A percentile compares a stretch with the other conserved stretches of the same genome.
phyloP scores from a whole-genome alignment of 1,140 invertebrate species.

The Aphidius gifuensis region DNA sequence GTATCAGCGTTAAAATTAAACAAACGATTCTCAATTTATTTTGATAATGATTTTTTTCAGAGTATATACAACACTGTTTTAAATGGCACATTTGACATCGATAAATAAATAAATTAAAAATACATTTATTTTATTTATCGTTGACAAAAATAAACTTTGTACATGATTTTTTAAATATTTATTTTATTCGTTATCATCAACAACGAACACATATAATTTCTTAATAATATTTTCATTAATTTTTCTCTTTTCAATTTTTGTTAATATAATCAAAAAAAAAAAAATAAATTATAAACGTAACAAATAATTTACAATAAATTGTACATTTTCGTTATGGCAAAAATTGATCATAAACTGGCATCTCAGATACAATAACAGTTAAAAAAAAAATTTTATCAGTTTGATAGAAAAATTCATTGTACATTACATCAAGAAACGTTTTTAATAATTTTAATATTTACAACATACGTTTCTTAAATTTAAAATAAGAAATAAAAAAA shows the following conservation, averaged over 20 bases:
- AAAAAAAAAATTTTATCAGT: neutral
- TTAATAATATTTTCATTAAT: slow-evolving; percentile 10
- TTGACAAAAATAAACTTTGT: slow-evolving; percentile 46
- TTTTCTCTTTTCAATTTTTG: neutral
- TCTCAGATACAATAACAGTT: too few species aligned
- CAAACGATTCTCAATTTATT: slow-evolving; percentile 17
- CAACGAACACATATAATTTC: slow-evolving; percentile 6
- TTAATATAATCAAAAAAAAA: slow-evolving; percentile 15
- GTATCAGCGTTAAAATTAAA: slow-evolving; percentile 12
- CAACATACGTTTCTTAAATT: too few species aligned
- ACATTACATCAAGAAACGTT: too few species aligned
- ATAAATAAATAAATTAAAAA: slow-evolving; percentile 29
- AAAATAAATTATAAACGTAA: slow-evolving; percentile 28
- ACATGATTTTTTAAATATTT: slow-evolving; percentile 35
- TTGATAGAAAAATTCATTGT: neutral
- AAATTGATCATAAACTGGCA: neutral
- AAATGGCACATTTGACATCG: slow-evolving; percentile 40
- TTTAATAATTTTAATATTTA: too few species aligned
- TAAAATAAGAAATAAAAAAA: too few species aligned
- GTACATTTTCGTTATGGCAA: slow-evolving; percentile 5
- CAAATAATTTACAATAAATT: slow-evolving; percentile 17
- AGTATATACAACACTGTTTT: slow-evolving; percentile 36
- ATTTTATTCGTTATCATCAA: slow-evolving; percentile 4
- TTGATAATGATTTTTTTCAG: slow-evolving; percentile 16
- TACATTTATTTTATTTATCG: slow-evolving; percentile 26